Base-by-base conservation (phyloP, 2,797 vertebrate genomes). In the Hypotaenidia okinawae region DNA sequence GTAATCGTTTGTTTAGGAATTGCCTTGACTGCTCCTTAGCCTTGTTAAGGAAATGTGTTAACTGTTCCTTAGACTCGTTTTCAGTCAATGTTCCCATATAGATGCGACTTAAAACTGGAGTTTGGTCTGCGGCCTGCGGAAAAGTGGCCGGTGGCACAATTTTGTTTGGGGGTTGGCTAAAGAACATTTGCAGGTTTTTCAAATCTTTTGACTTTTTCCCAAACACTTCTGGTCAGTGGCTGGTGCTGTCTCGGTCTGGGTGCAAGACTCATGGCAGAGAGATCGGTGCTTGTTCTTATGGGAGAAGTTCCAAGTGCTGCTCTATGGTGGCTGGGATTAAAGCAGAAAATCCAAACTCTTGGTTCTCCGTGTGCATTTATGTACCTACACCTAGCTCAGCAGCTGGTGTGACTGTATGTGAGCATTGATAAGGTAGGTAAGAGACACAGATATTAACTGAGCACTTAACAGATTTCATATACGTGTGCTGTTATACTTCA, bases 381-480 rank as follows among this genome's bases (percentile, higher is more conserved):
- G 3, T 69, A 49, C 33, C 37, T 63, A 0, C 4, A 6, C 55
- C 37, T 63, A 16, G 39, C n/a, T 79, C 1, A 0, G 5, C 14
- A 43, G 54, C 37, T 37, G 37, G 28, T 0, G 0, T n/a, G 49
- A 72, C 62, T 63, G 17, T 69, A 8, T 18, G 4, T 57, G 18
- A 79, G 16, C 23, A 37, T 13, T 61, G 59, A 10, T 55, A 47
- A 73, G 15, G 25, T 82, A 47, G 62, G 21, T 62, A 39, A 72
- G 62, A 78, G 39, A 59, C 16, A 62, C 41, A 64, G 59, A 59
- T 47, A 23, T 6, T 43, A 70, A 69, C 9, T 23, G 47, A 79
- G 28, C 21, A 22, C 64, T 77, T 87, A 41, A 28, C 35, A 91
- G 23, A 28, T 81, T 84, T 89, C 18, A 11, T 54, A 1, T 30